Evolutionary conservation across 2,113 vertebrate genomes (phyloP), one percentile per base, ranked within the genome.

Genomic region (Meles meles): DNA sequence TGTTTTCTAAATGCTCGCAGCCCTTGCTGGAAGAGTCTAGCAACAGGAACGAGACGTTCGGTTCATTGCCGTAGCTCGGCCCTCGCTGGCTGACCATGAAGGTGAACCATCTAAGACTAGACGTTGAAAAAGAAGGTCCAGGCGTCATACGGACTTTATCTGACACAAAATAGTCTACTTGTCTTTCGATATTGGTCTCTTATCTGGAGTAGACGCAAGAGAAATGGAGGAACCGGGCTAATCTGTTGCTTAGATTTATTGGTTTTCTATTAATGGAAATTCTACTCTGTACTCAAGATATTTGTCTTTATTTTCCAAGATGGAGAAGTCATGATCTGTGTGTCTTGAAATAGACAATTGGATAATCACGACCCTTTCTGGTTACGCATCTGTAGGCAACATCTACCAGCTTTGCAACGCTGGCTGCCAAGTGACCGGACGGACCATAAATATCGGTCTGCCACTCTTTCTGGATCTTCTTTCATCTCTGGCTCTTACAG

Each of bases 371-470:
- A 4, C 71, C 17, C 3, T 47, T 1, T 37, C 59, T 3, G 15
- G 31, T 5, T 3, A 9, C 2, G 0, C 3, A 29, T 0, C 2
- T 47, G 3, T 0, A 2, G 2, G 1, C 0, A 0, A 29, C 5
- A 18, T 8, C 15, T 2, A 3, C 0, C 44, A 9, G 7, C 14
- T 72, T 29, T 12, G 29, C 47, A 3, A 1, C 0, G 0, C 1
- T 2, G 23, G 65, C 29, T 8, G 0, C 52, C 9, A 0, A 1
- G 42, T 27, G 74, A n/a, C 72, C n/a, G 9, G n/a, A 25, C 6
- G 5, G 23, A 7, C 31, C 1, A 0, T 0, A 1, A 29, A 0
- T 6, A 1, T 15, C 4, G 20, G 9, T 1, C 71, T 13, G 7
- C 76, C 7, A 0, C 13, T 23, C 5, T 31, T 11, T 4, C 15